Evolutionary conservation across 2,888 invertebrate genomes (phyloP), one percentile per base, ranked within the genome.

Genomic region (Tetragnatha montana): DNA sequence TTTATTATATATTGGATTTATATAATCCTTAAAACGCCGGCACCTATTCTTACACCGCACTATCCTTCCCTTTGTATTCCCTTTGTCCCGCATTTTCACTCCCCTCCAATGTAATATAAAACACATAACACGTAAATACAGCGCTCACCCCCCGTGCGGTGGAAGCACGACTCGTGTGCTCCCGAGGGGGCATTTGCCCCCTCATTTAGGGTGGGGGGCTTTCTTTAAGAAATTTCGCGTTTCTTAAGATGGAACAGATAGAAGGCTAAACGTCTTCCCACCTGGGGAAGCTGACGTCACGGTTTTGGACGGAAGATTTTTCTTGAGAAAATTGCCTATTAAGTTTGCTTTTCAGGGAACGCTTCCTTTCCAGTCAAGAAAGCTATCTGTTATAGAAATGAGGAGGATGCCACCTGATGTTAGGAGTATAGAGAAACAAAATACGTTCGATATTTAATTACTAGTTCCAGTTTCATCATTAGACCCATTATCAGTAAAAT

Each of bases 1-100:
- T 88, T 88, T 88, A 88, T 88, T 88, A 82, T 88, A 88, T 78
- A 88, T 88, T 88, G 88, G 88, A 88, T 88, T 88, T 88, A 88
- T 88, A 88, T 88, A 82, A 88, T 88, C 88, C 76, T 60, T 71
- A 85, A 85, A 85, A 85, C 71, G 85, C 70, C 79, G 78, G 68
- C 84, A 76, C 75, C 76, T 84, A 49, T 50, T 17, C 70, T 47
- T 78, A 76, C 84, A 84, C 84, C 70, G 71, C 22, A 71, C 76
- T 71, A 82, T 88, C 88, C 88, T 88, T 19, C 4, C 78, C 22
- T 71, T 88, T 88, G 82, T 88, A 79, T 35, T 88, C 88, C 88
- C 73, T 82, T 82, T 88, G 88, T 88, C n/a, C 68, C 88, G 73
- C n/a, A 60, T 60, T 82, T 73, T 19, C 17, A 70, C 86, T 47